Evolutionary conservation across 2,113 vertebrate genomes (phyloP).

Genomic region (Furnarius figulus): DNA sequence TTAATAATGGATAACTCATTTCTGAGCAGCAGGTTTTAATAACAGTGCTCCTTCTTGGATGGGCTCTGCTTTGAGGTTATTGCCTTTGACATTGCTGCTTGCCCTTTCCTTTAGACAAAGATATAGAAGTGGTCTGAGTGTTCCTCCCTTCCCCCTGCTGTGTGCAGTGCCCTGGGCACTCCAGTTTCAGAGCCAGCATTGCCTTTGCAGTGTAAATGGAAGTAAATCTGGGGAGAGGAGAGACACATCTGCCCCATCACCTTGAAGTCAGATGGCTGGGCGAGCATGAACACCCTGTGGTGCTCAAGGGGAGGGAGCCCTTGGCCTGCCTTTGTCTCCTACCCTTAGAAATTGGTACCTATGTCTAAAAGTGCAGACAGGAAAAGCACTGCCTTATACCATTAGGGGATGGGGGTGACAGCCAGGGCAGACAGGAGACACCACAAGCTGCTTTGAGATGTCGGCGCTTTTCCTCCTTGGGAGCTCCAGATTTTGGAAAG

Average conservation of each 20-base stretch:
- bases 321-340: neutral
- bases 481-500: neutral
- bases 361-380: neutral
- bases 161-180: neutral
- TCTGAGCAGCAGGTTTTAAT: neutral
- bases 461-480: neutral
- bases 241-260: neutral
- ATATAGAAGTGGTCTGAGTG: neutral
- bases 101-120: neutral
- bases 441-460: neutral
- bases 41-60: neutral
- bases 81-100: neutral
- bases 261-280: accelerated
- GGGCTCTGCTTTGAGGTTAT: neutral
- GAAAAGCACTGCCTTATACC: neutral
- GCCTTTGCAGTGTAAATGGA: neutral
- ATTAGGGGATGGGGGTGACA: neutral
- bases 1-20: slow-evolving; percentile 33
- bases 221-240: neutral
- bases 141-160: neutral
- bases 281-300: neutral
- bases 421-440: neutral
- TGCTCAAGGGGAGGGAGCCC: accelerated
- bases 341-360: no score
- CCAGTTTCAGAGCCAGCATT: accelerated